Base-by-base conservation (phyloP, 2,113 vertebrate species). In the Lagopus muta region DNA sequence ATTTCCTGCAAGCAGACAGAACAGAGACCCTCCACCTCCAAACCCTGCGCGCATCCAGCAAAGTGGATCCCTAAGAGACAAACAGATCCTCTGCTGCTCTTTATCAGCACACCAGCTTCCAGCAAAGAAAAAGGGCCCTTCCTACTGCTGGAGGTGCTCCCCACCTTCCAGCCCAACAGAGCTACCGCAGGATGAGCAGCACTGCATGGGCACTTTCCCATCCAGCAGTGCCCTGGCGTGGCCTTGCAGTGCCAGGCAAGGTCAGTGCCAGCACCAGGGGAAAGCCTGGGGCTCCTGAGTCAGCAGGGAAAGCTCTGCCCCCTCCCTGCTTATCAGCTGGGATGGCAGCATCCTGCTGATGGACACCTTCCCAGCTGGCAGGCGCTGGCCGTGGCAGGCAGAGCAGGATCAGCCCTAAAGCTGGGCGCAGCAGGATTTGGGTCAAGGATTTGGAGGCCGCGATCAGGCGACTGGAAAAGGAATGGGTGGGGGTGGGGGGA, bases 211-310 rank as follows among this genome's bases (percentile, higher is more conserved):
- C 13, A 34, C 83, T 75, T 60, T 81, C 70, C 77, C 66, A 72
- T 18, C 48, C 48, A 50, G 60, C 7, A 11, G 71, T 77, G 91
- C 72, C 73, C 79, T 7, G 79, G 55, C 30, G 1, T 1, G 72
- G 93, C 92, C 92, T 13, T 20, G 79, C 77, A 91, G 92, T 88
- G 96, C 77, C 94, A 72, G 95, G 91, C 98, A 98, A 98, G 98
- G 98, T 98, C 98, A 96, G 45, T 16, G 92, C 66, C 96, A 54
- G 52, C 52, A 94, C 97, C 82, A 93, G 71, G 95, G 89, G 94
- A 97, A 98, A 98, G 92, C 97, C 97, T 87, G 22, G 94, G 96
- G 93, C 71, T 94, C 91, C 98, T 98, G 98, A 98, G 98, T 98
- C 98, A 99, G 98, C 98, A 88, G 92, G 93, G 90, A 93, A 78